Evolutionary conservation across 2,113 vertebrate species (phyloP).

Genomic region (Colaptes auratus): DNA sequence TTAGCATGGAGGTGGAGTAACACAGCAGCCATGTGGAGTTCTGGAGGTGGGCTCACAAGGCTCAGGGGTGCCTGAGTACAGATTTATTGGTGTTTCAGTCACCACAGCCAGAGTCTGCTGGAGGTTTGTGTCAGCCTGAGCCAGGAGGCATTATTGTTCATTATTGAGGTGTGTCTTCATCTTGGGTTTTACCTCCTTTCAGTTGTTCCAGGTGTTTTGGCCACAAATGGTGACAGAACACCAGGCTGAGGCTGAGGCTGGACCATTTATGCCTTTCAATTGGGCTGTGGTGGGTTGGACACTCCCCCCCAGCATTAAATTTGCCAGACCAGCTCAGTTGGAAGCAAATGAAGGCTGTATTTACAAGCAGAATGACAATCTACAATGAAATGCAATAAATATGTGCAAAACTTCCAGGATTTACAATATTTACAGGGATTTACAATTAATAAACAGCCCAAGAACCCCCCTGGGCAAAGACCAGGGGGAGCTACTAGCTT

Average conservation of each 20-base stretch:
- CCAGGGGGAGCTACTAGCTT: no score
- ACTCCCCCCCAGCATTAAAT: no score
- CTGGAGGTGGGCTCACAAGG: neutral
- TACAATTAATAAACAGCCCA: no score
- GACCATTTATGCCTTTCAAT: neutral
- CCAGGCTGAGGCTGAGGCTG: neutral
- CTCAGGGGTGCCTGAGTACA: neutral
- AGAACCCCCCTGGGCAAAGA: no score
- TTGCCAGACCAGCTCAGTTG: no score
- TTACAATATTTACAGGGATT: no score
- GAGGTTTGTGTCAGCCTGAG: neutral
- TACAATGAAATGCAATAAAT: no score
- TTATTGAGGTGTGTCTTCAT: neutral
- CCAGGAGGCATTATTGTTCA: neutral
- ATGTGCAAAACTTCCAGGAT: no score
- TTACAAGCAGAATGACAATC: no score
- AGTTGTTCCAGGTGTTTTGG: neutral
- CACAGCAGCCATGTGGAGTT: rapidly evolving
- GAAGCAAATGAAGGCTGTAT: no score
- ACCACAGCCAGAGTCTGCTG: neutral
- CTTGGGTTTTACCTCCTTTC: neutral
- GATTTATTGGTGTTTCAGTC: neutral
- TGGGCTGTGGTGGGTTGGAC: neutral
- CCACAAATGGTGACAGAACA: neutral
- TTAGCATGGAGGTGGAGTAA: neutral